phyloP scores from a whole-genome alignment of 2,888 invertebrate genomes.

The Drosophila recens region DNA sequence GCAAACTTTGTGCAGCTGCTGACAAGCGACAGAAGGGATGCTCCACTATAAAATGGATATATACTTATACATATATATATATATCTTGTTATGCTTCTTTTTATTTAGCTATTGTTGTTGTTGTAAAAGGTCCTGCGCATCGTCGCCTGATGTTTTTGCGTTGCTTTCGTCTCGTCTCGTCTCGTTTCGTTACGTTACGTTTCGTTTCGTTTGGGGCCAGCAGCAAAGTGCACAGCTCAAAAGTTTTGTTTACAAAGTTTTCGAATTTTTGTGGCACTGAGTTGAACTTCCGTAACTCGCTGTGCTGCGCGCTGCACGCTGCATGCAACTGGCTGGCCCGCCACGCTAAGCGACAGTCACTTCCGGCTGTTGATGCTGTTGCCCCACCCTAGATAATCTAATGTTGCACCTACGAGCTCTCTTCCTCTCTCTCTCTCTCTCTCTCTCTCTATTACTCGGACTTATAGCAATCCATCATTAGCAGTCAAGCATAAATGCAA shows the following conservation, averaged over 20 bases:
- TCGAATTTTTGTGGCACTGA: conserved; percentile 78
- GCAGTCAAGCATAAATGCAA: conserved; percentile 38
- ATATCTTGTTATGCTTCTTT: conserved; percentile 1
- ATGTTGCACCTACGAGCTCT: conserved; percentile 26
- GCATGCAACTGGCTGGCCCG: conserved; percentile 4
- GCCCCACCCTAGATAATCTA: conserved; percentile 41
- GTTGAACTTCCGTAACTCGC: conserved; percentile 72
- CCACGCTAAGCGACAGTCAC: conserved; percentile 55
- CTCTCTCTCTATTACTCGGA: not conserved
- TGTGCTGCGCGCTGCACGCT: conserved; percentile 15
- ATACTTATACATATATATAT: not conserved
- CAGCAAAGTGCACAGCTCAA: conserved; percentile 75
- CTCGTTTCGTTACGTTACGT: conserved; percentile 45
- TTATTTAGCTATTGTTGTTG: not conserved
- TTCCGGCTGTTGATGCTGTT: conserved; percentile 69
- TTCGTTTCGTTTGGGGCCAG: conserved; percentile 66
- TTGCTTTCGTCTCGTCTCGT: conserved; percentile 3
- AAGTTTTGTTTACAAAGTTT: conserved; percentile 82
- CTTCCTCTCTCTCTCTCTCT: not conserved
- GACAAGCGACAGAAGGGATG: conserved; percentile 44
- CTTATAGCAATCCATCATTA: conserved; percentile 70
- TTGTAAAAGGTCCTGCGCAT: conserved; percentile 49
- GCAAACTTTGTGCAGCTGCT: conserved; percentile 73
- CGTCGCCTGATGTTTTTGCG: conserved; percentile 63
- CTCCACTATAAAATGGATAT: conserved; percentile 1